Evolutionary conservation across 2,797 vertebrate species (phyloP).

Genomic region (Sebastes diaconus): DNA sequence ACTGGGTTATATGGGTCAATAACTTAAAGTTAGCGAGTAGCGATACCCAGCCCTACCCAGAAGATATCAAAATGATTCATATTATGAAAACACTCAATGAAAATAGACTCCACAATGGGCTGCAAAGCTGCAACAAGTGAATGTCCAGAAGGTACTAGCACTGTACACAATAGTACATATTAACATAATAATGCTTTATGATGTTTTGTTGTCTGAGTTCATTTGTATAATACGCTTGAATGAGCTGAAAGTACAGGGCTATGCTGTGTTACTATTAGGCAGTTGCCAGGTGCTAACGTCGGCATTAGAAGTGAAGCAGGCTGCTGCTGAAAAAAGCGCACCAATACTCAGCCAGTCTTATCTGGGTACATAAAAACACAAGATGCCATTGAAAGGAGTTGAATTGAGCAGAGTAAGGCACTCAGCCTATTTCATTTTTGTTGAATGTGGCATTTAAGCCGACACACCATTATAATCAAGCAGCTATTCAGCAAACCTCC

Average conservation of each 20-base stretch:
- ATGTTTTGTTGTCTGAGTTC: not conserved
- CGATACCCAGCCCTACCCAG: not conserved
- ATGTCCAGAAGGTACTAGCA: not conserved
- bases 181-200: constrained; percentile 33
- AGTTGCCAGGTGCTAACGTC: constrained; percentile 10
- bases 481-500: constrained; percentile 22
- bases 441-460: constrained; percentile 28
- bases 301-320: not conserved
- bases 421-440: constrained; percentile 5
- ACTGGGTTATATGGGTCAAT: no score
- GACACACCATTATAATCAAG: constrained; percentile 33
- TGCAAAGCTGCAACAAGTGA: not conserved
- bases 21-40: no score
- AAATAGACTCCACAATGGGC: not conserved
- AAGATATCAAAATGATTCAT: not conserved
- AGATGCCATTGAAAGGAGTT: not conserved
- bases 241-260: not conserved
- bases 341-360: not conserved
- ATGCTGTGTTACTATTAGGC: not conserved
- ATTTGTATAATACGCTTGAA: not conserved
- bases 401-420: not conserved
- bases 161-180: constrained; percentile 14
- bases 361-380: constrained; percentile 13
- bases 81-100: not conserved
- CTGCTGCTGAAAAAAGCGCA: not conserved